phyloP scores from a whole-genome alignment of 2,888 invertebrate genomes.

The Cartodere bifasciata region DNA sequence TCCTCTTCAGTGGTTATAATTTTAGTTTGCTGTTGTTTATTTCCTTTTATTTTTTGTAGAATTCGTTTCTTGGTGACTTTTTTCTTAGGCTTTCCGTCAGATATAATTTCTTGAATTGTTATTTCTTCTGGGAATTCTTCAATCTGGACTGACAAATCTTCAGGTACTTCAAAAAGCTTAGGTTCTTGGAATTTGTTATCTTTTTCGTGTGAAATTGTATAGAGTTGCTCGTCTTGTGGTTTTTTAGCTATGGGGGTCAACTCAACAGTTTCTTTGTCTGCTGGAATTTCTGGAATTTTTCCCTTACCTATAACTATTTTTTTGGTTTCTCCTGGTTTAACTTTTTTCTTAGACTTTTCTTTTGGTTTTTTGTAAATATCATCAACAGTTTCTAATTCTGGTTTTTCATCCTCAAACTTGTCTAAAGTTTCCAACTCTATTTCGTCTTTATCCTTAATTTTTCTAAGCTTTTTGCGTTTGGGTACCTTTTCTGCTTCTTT shows the following conservation, averaged over 20 bases:
- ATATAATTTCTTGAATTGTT: conserved; percentile 20
- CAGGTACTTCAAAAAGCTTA: conserved; percentile 12
- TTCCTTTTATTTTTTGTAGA: conserved; percentile 25
- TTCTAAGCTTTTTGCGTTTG: conserved; percentile 30
- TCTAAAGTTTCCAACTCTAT: conserved; percentile 36
- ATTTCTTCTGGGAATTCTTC: conserved; percentile 29
- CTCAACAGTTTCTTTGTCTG: conserved; percentile 1
- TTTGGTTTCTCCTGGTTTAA: conserved; percentile 23
- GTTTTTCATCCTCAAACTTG: conserved; percentile 32
- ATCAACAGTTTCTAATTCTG: conserved; percentile 30
- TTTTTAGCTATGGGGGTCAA: background rate
- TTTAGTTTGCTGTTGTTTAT: conserved; percentile 22
- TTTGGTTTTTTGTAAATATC: conserved; percentile 23
- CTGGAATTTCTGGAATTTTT: conserved; percentile 23
- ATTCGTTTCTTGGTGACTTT: conserved; percentile 31
- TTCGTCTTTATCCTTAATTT: conserved; percentile 31
- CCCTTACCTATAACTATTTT: conserved; percentile 29
- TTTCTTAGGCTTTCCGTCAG: conserved; percentile 22
- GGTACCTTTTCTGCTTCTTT: conserved; percentile 34
- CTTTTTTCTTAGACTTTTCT: conserved; percentile 20
- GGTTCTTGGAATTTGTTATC: conserved; percentile 10
- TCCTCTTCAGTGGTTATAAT: conserved; percentile 27
- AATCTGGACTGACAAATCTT: conserved; percentile 9
- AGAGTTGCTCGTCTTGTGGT: background rate
- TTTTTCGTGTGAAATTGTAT: conserved; percentile 13